Percentiles rank a stretch among this genome's conserved stretches.
Conservation (phyloP, 2,797 vertebrate species). For the Silurus lanzhouensis region DNA sequence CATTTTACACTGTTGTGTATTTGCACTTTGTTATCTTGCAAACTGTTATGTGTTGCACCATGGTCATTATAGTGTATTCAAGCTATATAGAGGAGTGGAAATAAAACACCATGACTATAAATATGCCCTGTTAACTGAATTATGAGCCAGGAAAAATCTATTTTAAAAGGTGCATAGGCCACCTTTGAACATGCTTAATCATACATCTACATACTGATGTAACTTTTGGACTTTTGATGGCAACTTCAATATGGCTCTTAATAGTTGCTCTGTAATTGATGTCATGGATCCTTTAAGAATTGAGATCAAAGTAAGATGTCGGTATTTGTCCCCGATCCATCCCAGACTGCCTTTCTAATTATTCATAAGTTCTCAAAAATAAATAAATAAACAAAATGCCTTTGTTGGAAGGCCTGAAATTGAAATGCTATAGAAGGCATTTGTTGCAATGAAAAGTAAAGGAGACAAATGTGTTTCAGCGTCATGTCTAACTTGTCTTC, state of each 20-base stretch:
- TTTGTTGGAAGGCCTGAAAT: background rate
- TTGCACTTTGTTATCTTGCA: background rate
- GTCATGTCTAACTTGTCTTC: background rate
- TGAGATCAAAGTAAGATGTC: background rate
- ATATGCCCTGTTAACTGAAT: background rate
- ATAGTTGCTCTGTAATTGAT: background rate
- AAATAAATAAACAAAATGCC: constrained; percentile 4
- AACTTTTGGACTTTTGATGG: background rate
- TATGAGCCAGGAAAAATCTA: background rate
- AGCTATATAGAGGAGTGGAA: background rate
- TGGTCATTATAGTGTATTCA: background rate
- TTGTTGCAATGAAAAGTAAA: constrained; percentile 39
- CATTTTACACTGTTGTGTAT: background rate
- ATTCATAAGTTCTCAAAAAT: background rate
- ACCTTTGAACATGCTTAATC: background rate
- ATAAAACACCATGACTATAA: background rate
- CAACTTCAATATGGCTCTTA: background rate
- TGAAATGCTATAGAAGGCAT: constrained; percentile 33
- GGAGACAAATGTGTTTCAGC: constrained; percentile 32
- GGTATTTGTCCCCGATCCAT: background rate
- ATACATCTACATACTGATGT: background rate
- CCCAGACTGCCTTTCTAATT: background rate
- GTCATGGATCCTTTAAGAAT: background rate
- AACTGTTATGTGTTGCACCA: background rate
- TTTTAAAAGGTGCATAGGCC: background rate